Percentiles rank a stretch among this genome's conserved stretches.
Evolutionary conservation across 2,797 vertebrate species (phyloP).

Genomic region (Sebastes variabilis): DNA sequence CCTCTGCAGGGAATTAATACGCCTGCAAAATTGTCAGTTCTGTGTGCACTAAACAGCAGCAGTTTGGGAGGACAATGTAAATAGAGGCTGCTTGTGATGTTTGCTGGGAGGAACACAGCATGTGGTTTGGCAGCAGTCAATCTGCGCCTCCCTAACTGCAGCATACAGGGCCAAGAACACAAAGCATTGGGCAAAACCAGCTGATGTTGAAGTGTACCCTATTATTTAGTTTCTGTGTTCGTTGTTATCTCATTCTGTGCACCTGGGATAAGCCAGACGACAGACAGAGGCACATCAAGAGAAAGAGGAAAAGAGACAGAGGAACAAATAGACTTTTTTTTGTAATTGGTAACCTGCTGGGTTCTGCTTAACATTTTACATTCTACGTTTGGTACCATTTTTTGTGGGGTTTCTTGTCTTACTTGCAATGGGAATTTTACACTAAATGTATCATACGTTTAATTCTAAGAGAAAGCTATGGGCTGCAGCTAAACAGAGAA

Average conservation of each 20-base stretch:
- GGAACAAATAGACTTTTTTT: constrained; percentile 5
- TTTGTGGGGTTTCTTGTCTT: background rate
- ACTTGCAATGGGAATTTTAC: background rate
- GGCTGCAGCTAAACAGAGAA: background rate
- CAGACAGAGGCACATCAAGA: constrained; percentile 38
- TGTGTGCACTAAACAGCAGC: constrained; percentile 32
- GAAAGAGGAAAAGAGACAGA: constrained; percentile 5
- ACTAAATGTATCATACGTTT: background rate
- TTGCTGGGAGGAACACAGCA: constrained; percentile 64
- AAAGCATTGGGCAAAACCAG: constrained; percentile 53
- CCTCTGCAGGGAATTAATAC: constrained; percentile 16
- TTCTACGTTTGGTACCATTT: background rate
- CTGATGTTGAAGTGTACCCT: constrained; percentile 56
- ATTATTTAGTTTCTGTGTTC: constrained; percentile 63
- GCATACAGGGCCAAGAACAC: constrained; percentile 44
- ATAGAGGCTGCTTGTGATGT: constrained; percentile 65
- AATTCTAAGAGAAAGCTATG: background rate
- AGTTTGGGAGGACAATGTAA: constrained; percentile 58
- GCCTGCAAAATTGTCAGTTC: constrained; percentile 3
- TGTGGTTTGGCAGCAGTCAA: constrained; percentile 65
- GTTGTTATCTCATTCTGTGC: constrained; percentile 54
- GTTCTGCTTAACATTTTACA: background rate
- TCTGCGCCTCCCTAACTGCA: constrained; percentile 49
- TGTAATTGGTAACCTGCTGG: constrained; percentile 12
- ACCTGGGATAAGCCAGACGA: constrained; percentile 47